Base-by-base conservation (phyloP, 1,140 invertebrate species). In the Solenopsis invicta region DNA sequence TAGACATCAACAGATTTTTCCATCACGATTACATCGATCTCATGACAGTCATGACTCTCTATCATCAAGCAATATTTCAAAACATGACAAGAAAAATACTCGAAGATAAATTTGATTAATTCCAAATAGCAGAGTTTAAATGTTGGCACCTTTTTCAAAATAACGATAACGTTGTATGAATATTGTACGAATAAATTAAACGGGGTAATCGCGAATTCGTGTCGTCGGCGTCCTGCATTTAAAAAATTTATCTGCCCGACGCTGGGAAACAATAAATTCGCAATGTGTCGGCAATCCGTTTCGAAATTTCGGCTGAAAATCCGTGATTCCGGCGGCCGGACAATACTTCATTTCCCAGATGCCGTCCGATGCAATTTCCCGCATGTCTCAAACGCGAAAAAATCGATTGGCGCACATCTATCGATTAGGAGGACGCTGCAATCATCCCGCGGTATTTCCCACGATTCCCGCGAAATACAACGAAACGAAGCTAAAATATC, bases 311-410 rank as follows among this genome's bases (percentile, higher is more conserved):
- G 18, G n/a, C 5, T 12, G n/a, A 81, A 80, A 80, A 81, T 16
- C 37, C 50, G 6, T 29, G 41, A 72, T 71, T 72, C 50, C 50
- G 64, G n/a, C n/a, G 29, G 9, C 21, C 41, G 24, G 9, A 81
- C 78, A 45, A 81, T 72, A 56, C 64, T 29, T 71, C 45, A 78
- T 66, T 78, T 78, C 66, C 50, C 29, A 67, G 56, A 77, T 34
- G 41, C 56, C 29, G 12, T 64, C 29, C 48, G 21, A 45, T n/a
- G 66, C 50, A 71, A 81, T 81, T 59, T 81, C 50, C 66, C 29
- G 37, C 34, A 3, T 56, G 24, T n/a, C 29, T 80, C 29, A 52
- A 80, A 48, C 45, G 29, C 9, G 8, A 2, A 76, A 76, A 67
- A 67, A 67, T 66, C 45, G 45, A 66, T 50, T 16, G n/a, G 37